Evolutionary conservation across 2,888 invertebrate species (phyloP).

Genomic region (Mythimna ferrago): DNA sequence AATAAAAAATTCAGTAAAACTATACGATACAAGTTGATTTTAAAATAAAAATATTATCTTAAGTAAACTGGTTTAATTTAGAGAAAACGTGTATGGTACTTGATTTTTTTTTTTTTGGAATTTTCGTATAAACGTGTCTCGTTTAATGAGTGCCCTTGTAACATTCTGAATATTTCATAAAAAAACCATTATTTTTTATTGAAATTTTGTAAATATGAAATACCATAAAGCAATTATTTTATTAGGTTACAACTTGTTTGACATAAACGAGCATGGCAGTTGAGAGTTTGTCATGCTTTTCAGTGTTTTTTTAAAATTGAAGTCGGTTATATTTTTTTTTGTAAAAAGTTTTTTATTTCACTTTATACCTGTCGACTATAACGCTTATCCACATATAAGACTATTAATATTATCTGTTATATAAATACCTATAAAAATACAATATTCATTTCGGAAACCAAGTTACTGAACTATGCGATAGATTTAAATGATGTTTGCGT

Average conservation of each 20-base stretch:
- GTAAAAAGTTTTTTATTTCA: too few species aligned
- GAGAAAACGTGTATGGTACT: constrained; percentile 11
- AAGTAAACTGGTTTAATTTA: constrained; percentile 21
- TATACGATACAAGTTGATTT: neutral
- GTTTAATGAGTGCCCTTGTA: constrained; percentile 17
- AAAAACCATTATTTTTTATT: too few species aligned
- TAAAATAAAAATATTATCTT: constrained; percentile 9
- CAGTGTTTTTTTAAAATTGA: too few species aligned
- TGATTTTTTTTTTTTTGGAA: neutral
- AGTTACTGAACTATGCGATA: neutral
- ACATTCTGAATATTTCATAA: neutral
- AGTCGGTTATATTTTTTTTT: too few species aligned
- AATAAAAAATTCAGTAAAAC: neutral
- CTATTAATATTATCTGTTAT: too few species aligned
- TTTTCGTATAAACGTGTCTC: neutral
- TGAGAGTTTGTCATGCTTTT: too few species aligned
- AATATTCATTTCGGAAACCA: neutral
- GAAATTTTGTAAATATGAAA: too few species aligned
- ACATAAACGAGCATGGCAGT: too few species aligned
- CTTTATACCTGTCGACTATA: too few species aligned
- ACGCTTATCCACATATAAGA: too few species aligned
- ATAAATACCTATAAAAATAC: neutral
- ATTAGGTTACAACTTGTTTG: too few species aligned
- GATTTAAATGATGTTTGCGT: neutral
- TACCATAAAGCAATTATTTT: too few species aligned